Percentiles rank a stretch among this genome's conserved stretches.
Evolutionary conservation across 2,888 invertebrate genomes (phyloP).

Genomic region (Perizoma affinitatum): DNA sequence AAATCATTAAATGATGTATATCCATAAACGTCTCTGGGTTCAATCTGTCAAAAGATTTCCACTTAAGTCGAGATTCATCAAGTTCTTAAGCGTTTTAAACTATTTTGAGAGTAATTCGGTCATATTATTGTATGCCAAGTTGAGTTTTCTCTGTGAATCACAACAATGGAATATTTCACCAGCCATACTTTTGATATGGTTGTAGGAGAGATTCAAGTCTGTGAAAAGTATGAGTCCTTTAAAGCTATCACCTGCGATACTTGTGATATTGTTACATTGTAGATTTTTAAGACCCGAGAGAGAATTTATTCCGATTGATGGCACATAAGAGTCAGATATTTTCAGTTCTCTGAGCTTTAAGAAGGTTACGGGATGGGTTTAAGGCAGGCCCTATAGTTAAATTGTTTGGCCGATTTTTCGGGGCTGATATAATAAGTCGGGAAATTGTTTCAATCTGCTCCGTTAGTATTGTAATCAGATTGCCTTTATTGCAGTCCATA

Average conservation of each 20-base stretch:
- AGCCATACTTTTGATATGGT: slow-evolving; percentile 89
- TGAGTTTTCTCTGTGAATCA: no score
- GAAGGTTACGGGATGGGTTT: no score
- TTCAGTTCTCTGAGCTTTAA: no score
- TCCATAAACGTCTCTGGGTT: slow-evolving; percentile 92
- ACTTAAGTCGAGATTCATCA: slow-evolving; percentile 89
- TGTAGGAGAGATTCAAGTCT: slow-evolving; percentile 89
- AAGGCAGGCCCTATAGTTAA: no score
- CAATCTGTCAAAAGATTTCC: slow-evolving; percentile 88
- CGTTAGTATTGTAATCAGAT: slow-evolving; percentile 87
- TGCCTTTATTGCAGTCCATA: slow-evolving; percentile 84
- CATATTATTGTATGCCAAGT: slow-evolving; percentile 87
- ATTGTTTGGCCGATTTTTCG: no score
- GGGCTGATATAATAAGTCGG: no score
- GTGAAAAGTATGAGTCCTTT: slow-evolving; percentile 89
- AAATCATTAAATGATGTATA: slow-evolving; percentile 87
- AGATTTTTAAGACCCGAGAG: slow-evolving; percentile 93
- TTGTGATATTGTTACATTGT: slow-evolving; percentile 89
- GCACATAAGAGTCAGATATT: no score
- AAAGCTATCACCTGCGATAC: slow-evolving; percentile 89
- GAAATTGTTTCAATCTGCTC: slow-evolving; percentile 86
- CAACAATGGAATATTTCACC: no score
- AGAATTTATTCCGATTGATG: slow-evolving; percentile 89
- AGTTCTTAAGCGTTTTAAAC: slow-evolving; percentile 89
- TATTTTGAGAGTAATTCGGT: slow-evolving; percentile 88